phyloP scores from a whole-genome alignment of 2,797 vertebrate species.

The Chanos chanos region DNA sequence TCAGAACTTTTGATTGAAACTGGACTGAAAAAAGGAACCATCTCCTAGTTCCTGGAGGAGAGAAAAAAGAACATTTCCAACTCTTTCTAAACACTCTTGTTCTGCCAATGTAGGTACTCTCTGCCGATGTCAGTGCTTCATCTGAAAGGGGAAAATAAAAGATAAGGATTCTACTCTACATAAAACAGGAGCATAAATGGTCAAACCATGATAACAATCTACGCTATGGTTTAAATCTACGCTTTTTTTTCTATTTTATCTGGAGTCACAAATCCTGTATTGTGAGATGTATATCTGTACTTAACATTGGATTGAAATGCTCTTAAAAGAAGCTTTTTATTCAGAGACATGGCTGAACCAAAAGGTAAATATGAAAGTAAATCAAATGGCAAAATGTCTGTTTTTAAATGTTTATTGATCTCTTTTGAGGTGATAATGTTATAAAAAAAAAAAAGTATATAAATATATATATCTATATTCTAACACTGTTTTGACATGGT shows the following conservation, averaged over 20 bases:
- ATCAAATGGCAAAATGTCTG: constrained; percentile 54
- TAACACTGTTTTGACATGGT: constrained; percentile 46
- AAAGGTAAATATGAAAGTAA: constrained; percentile 62
- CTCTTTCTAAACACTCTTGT: constrained; percentile 13
- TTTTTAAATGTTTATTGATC: constrained; percentile 56
- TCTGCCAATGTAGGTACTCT: constrained; percentile 20
- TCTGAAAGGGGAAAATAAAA: constrained; percentile 12
- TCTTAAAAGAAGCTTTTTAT: constrained; percentile 66
- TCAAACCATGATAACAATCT: constrained; percentile 61
- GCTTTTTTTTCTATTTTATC: constrained; percentile 62
- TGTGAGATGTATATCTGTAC: constrained; percentile 62
- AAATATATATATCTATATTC: too few relatives aligned
- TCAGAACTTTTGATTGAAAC: constrained; percentile 16
- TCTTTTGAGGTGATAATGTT: constrained; percentile 52
- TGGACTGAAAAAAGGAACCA: constrained; percentile 18
- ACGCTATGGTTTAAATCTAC: constrained; percentile 61
- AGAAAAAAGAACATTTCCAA: constrained; percentile 14
- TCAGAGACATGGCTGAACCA: constrained; percentile 65
- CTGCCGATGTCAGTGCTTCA: constrained; percentile 27
- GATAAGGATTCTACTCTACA: background rate
- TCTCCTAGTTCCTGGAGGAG: background rate
- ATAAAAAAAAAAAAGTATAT: constrained; percentile 14
- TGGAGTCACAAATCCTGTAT: constrained; percentile 64
- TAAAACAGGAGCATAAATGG: constrained; percentile 57
- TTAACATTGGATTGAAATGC: constrained; percentile 65